phyloP scores from a whole-genome alignment of 2,888 invertebrate species.

The Campaea margaritaria region DNA sequence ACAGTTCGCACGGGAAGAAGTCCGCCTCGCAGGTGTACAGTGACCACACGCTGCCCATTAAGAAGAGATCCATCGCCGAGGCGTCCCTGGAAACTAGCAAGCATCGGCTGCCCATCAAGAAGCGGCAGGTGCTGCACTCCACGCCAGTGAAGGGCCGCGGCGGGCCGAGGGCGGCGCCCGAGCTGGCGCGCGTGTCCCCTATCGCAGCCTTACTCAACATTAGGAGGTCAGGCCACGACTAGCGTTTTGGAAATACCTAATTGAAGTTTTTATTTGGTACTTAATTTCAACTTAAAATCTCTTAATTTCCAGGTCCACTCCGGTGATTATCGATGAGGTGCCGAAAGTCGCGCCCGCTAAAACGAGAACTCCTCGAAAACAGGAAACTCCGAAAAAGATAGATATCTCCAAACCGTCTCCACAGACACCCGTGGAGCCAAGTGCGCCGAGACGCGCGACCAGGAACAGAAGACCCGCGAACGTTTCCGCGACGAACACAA shows the following conservation, averaged over 20 bases:
- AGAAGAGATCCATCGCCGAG: conserved; percentile 64
- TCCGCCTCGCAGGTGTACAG: conserved; percentile 57
- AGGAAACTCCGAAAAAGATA: conserved; percentile 11
- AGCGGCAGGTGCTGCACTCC: conserved; percentile 65
- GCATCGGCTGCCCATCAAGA: conserved; percentile 62
- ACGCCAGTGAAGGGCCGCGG: conserved; percentile 66
- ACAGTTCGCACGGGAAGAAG: conserved; percentile 44
- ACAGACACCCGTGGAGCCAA: conserved; percentile 9
- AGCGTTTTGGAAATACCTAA: no score
- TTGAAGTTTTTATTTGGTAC: background rate
- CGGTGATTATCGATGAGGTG: conserved; percentile 6
- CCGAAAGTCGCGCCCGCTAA: background rate
- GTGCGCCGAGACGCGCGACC: conserved; percentile 36
- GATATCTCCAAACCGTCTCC: conserved; percentile 11
- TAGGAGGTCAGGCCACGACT: no score
- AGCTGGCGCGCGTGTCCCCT: conserved; percentile 67
- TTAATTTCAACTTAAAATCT: background rate
- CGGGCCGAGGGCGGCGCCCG: conserved; percentile 51
- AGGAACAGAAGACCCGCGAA: conserved; percentile 41
- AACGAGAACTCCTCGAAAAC: conserved; percentile 16
- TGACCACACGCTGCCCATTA: conserved; percentile 63
- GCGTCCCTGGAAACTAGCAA: conserved; percentile 11
- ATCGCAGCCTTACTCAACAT: conserved; percentile 48
- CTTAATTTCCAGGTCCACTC: conserved; percentile 27
- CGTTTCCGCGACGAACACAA: conserved; percentile 27